Base-by-base conservation (phyloP, 2,797 vertebrate species). In the Pitangus sulphuratus region DNA sequence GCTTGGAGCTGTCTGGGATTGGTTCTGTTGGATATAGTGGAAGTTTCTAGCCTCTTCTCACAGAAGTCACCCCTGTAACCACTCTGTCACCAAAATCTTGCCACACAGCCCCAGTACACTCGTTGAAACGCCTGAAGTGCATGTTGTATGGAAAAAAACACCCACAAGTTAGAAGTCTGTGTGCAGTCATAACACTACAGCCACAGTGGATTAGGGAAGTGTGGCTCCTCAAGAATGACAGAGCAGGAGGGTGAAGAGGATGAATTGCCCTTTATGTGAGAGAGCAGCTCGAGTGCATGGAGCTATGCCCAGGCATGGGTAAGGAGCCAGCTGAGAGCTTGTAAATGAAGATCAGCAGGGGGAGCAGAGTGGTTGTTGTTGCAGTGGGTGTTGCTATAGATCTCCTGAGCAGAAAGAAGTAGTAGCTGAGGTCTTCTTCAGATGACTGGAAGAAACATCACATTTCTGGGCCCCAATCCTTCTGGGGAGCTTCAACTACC, bases 291-390 rank as follows among this genome's bases (percentile, higher is more conserved):
- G 8, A 42, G 8, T 37, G 8, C 8, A 16, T 22, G 16, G 21
- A 66, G 5, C 15, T 86, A 5, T 45, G 13, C 7, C 4, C 2
- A 1, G 28, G 16, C 4, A 24, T 18, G 3, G 9, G 6, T n/a
- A 40, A 57, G 14, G 13, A 48, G 11, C 2, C 68, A 44, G 24
- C 1, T 40, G n/a, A 62, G 15, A 57, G 24, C 15, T 45, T 44
- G 11, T 53, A 9, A 6, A 30, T 74, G 33, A 51, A 71, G n/a
- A 25, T 47, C 42, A 81, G 7, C 9, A 68, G 10, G 33, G 20
- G 50, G 8, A 45, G 5, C 28, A 84, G 24, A 1, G 11, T 6
- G 24, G 11, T 30, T 78, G 15, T 31, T 90, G 19, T 42, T 77
- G 31, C 15, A 57, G 5, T 1, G 0, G 3, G 4, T 66, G 21